Evolutionary conservation across 2,888 invertebrate genomes (phyloP), one percentile per base, ranked within the genome.

Genomic region (Andrena bicolor): DNA sequence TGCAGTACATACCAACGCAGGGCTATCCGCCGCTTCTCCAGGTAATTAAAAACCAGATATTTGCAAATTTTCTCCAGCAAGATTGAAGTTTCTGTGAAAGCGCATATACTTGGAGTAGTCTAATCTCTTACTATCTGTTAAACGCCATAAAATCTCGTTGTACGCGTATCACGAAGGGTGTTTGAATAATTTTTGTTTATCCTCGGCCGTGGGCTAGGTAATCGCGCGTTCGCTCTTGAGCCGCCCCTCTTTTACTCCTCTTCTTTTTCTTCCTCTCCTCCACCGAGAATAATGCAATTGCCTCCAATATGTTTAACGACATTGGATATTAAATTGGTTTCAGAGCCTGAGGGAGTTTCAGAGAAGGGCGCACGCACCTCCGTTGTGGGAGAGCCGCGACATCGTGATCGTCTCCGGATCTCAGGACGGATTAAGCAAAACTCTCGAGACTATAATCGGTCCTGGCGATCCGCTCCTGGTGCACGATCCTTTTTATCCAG

Each of bases 341-440:
- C 83, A 95, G 72, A 95, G 95, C 86, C 93, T 97, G 10, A 95
- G 96, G 82, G 94, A 95, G 60, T 95, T 97, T 90, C 97, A 96
- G 89, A 92, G 95, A 64, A 94, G 94, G 65, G 93, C 96, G 13
- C 97, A 97, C 91, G 94, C 95, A 0, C 97, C 97, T 0, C 97
- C 97, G 0, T 93, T 95, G 5, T 95, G 95, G 95, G 94, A 95
- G 1, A 94, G 95, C 2, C 94, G 95, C 1, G 96, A 96, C 78
- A 92, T 97, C 0, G 92, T 97, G 51, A 94, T 97, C 32, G 97
- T 97, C 4, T 96, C 96, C 85, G 98, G 97, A 2, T 96, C 97
- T 30, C 97, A 97, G 92, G 97, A 97, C 91, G 97, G 96, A 6
- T 95, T 97, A 79, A 96, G 96, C 94, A 97, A 96, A 93, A 95